Evolutionary conservation across 2,888 invertebrate genomes (phyloP), one percentile per base, ranked within the genome.

Genomic region (Drosophila robusta): DNA sequence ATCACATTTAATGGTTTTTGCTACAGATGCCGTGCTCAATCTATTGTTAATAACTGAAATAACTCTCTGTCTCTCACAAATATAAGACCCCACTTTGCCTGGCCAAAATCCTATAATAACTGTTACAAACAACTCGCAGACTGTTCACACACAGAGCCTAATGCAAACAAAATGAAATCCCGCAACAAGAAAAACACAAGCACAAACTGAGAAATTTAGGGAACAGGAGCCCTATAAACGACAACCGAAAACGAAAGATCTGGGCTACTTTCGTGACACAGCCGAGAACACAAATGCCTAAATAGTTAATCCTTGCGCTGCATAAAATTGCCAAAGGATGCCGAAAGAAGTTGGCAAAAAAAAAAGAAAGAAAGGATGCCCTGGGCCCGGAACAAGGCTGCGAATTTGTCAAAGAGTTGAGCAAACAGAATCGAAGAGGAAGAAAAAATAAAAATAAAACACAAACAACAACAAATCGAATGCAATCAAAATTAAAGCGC

Each of bases 401-500:
- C 80, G 87, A 87, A 87, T 84, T 81, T 81, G 84, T 81, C 83
- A 85, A 84, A 86, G 84, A 83, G 83, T 80, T 86, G 86, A 74
- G 86, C 83, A 83, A 76, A 29, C 29, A 8, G 29, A 29, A 55
- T 49, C 52, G 24, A 52, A 51, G 67, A 66, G 58, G 57, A 47
- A 42, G 52, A 55, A 47, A 51, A 14, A 47, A 42, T 49, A 52
- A 47, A 57, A 16, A 62, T 47, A 62, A 58, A 62, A 36, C 58
- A 63, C n/a, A 24, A 55, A 44, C 66, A 75, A 64, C 70, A 85
- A 82, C 80, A 80, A 82, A 85, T 83, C 87, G 80, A 76, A 87
- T 82, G 83, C 87, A 88, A 87, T 87, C 87, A 84, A 87, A 88
- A 87, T 84, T 88, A 88, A 87, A 87, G 87, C 87, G 85, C 83